phyloP scores from a whole-genome alignment of 2,888 invertebrate genomes.

The Ommatoiulus sabulosus region DNA sequence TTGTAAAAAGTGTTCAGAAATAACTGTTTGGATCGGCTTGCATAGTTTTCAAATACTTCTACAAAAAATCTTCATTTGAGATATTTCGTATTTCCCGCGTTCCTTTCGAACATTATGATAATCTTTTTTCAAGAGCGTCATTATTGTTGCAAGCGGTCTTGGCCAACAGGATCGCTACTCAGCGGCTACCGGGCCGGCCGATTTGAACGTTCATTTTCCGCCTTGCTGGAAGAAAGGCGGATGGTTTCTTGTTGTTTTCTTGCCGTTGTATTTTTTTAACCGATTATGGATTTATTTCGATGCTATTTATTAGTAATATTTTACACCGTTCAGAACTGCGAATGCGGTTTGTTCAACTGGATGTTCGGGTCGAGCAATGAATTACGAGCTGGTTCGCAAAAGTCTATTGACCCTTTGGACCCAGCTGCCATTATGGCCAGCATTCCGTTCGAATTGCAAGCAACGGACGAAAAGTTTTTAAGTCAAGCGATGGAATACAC shows the following conservation, averaged over 20 bases:
- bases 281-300: background rate
- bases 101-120: background rate
- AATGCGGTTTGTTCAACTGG: slow-evolving; percentile 33
- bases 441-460: slow-evolving; percentile 49
- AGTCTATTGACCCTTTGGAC: background rate
- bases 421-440: slow-evolving; percentile 50
- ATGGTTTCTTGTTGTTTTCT: background rate
- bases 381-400: background rate
- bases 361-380: background rate
- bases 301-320: background rate
- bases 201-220: background rate
- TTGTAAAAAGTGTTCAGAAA: too few species aligned
- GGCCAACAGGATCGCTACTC: background rate
- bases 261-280: background rate
- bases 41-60: too few species aligned
- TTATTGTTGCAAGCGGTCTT: background rate
- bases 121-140: background rate
- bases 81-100: background rate
- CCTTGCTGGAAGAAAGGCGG: background rate
- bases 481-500: slow-evolving; percentile 2
- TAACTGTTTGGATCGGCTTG: too few species aligned
- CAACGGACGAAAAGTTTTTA: slow-evolving; percentile 51
- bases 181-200: background rate
- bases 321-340: background rate
- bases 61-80: too few species aligned